Evolutionary conservation across 1,140 invertebrate genomes (phyloP), one percentile per base, ranked within the genome.

Genomic region (Oncopeltus fasciatus): DNA sequence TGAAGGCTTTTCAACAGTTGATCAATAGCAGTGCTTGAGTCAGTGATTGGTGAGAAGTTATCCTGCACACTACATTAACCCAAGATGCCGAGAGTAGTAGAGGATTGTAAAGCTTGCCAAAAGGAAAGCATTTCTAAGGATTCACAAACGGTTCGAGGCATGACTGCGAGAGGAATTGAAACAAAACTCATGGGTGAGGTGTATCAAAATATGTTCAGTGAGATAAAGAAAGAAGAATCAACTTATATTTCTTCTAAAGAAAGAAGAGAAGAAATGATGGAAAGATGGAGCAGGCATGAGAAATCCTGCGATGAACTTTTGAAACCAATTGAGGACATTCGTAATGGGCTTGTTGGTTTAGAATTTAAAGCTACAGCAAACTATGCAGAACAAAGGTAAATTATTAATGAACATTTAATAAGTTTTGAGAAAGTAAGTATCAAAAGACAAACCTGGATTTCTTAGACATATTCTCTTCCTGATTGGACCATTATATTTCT

Each of bases 151-250:
- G 14, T 18, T 24, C 3, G 11, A 0, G 60, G 60, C 0, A 61
- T 43, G 43, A 27, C 63, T 1, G 65, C 62, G 14, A 26, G 65
- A 8, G 38, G 59, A n/a, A 64, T 66, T 24, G 28, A 62, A 49
- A 53, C 62, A 1, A 31, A 66, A 60, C 26, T 66, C 16, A 31
- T 66, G 28, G 62, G 59, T 14, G 63, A 66, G 27, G 31, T 44
- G 16, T 64, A 63, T 38, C 28, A 64, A 21, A 58, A 64, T n/a
- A 57, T 62, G 57, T 61, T 63, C n/a, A 33, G 57, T 1, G 29
- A 62, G 24, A 57, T 8, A 21, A 46, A 33, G 27, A 27, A 57
- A 62, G 5, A 57, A 5, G 14, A 27, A 4, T 2, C 26, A 1
- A 61, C 21, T 24, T 20, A 20, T 20, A 18, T 24, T 8, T 3